These are phyloP conservation scores for Burhinus oedicnemus DNA, from an alignment of 2,113 vertebrate species.

Conservation along the genomic window DNA sequence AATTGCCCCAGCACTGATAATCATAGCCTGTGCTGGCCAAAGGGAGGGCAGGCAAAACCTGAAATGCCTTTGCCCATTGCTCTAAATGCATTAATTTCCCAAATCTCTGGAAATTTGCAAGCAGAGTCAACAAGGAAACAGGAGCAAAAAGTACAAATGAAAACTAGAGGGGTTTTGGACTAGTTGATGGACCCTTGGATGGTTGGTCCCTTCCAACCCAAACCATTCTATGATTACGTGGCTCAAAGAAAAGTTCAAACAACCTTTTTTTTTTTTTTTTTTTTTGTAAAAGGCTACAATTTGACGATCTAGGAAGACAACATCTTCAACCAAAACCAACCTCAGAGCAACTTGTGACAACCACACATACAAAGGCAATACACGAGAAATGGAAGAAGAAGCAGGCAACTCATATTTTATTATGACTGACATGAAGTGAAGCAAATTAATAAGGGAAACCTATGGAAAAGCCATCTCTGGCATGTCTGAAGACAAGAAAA, in stretches of 20 bases:
- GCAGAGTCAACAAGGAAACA: neutral
- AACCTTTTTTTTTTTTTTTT: neutral
- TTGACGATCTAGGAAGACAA: neutral
- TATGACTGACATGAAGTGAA: neutral
- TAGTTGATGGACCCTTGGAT: neutral
- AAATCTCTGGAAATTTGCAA: neutral
- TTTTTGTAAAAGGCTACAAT: too few species aligned
- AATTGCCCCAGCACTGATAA: neutral
- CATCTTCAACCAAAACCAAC: neutral
- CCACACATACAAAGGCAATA: neutral
- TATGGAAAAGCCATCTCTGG: neutral
- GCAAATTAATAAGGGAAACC: neutral
- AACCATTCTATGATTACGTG: neutral
- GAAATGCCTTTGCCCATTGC: neutral
- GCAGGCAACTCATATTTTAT: neutral
- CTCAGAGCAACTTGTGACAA: neutral
- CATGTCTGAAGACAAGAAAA: neutral
- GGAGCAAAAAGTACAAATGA: neutral
- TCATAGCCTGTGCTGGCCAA: neutral
- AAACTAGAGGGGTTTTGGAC: neutral
- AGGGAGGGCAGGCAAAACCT: neutral
- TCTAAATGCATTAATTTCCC: neutral
- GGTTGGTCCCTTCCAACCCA: neutral
- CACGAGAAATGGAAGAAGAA: neutral
- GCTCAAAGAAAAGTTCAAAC: neutral